Conservation (phyloP, 64 coral and sea anemone species). For the Astreopora myriophthalma region DNA sequence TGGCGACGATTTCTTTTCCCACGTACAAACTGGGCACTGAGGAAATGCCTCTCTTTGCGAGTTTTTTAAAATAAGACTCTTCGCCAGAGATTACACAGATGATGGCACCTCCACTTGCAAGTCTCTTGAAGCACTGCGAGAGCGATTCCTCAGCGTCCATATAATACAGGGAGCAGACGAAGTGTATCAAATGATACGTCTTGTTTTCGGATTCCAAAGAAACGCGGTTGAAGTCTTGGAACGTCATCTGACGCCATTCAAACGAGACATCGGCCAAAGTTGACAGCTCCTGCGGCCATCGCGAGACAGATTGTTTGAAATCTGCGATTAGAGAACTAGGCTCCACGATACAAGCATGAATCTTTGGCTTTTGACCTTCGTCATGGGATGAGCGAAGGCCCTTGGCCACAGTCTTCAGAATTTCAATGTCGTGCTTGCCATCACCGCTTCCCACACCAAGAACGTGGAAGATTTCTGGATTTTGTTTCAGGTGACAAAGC, state of each 20-base stretch:
- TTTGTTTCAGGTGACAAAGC: neutral
- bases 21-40: neutral
- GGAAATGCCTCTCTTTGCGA: neutral
- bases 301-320: neutral
- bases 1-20: neutral
- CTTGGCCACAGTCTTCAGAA: neutral
- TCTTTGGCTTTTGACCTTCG: neutral
- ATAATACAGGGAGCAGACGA: constrained; percentile 11
- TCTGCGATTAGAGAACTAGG: neutral
- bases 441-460: neutral
- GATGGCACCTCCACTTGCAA: constrained; percentile 28
- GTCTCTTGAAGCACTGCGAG: neutral
- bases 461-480: neutral
- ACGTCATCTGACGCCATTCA: neutral
- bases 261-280: neutral
- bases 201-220: neutral
- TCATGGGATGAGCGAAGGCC: neutral
- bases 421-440: neutral
- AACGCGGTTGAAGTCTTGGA: neutral
- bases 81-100: neutral
- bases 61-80: neutral
- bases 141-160: constrained; percentile 57
- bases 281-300: neutral
- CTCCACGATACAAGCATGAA: neutral
- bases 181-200: neutral